These are phyloP conservation scores for Oenanthe oenanthe DNA, from an alignment of 2,113 vertebrate species.

Conservation along the genomic window DNA sequence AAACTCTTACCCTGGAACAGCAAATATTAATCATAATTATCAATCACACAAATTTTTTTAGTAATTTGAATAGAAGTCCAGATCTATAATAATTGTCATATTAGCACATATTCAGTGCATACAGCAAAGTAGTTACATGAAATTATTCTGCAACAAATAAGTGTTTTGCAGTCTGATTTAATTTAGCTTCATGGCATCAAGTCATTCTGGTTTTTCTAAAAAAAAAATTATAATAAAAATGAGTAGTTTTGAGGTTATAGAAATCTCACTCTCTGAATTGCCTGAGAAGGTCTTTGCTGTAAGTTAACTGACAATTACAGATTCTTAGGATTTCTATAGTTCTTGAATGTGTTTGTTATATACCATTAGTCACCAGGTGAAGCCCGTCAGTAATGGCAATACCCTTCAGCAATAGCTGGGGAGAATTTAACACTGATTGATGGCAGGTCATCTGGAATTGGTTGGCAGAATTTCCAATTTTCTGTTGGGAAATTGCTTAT, in stretches of 20 bases:
- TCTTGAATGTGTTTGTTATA: slow-evolving; percentile 83
- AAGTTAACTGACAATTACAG: slow-evolving; percentile 81
- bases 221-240: slow-evolving; percentile 66
- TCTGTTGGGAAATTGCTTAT: slow-evolving; percentile 90
- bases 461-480: slow-evolving; percentile 88
- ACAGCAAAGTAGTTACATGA: slow-evolving; percentile 34
- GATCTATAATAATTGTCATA: slow-evolving; percentile 57
- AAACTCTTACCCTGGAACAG: slow-evolving; percentile 63
- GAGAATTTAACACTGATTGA: slow-evolving; percentile 88
- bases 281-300: slow-evolving; percentile 69
- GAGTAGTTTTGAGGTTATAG: slow-evolving; percentile 52
- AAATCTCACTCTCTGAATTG: slow-evolving; percentile 74
- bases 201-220: slow-evolving; percentile 49
- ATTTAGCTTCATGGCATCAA: slow-evolving; percentile 61
- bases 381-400: slow-evolving; percentile 80
- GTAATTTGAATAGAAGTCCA: slow-evolving; percentile 51
- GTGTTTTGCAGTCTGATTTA: slow-evolving; percentile 69
- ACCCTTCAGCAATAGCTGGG: slow-evolving; percentile 79
- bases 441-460: slow-evolving; percentile 85
- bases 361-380: slow-evolving; percentile 85
- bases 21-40: slow-evolving; percentile 75
- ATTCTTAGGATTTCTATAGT: slow-evolving; percentile 74
- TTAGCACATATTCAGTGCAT: slow-evolving; percentile 34
- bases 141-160: slow-evolving; percentile 68
- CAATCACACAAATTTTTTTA: slow-evolving; percentile 58